Evolutionary conservation across 2,113 vertebrate genomes (phyloP).

Genomic region (Percina caprodes): DNA sequence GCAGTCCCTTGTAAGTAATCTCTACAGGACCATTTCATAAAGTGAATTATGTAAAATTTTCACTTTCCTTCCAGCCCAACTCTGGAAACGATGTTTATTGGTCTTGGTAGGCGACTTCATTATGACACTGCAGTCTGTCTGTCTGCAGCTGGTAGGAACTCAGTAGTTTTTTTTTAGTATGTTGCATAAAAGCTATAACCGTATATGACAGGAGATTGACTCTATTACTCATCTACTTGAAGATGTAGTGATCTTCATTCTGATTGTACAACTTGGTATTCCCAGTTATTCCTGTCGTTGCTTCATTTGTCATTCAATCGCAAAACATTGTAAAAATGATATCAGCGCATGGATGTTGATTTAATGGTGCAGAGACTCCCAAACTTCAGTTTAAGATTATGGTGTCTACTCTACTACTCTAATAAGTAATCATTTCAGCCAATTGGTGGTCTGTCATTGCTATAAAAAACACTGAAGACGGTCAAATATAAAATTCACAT

Average conservation of each 20-base stretch:
- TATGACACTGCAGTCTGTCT: not conserved
- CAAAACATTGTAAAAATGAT: not conserved
- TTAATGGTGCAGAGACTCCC: not conserved
- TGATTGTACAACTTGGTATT: not conserved
- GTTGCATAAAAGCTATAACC: not conserved
- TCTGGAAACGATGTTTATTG: constrained; percentile 34
- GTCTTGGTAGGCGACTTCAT: constrained; percentile 4
- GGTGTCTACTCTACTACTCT: not conserved
- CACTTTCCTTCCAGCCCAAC: not conserved
- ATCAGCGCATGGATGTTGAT: not conserved
- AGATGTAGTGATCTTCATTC: not conserved
- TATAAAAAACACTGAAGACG: constrained; percentile 1
- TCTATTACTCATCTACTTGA: not conserved
- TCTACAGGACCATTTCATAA: not conserved
- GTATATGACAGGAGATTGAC: not conserved
- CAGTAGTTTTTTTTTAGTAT: not conserved
- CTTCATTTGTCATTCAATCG: not conserved
- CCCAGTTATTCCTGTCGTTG: not conserved
- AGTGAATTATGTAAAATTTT: constrained; percentile 9
- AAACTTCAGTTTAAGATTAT: not conserved
- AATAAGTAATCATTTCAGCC: not conserved
- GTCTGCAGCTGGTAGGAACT: not conserved
- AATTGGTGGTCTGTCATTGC: not conserved
- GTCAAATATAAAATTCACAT: not conserved
- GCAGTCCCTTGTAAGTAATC: constrained; percentile 13